A percentile compares a stretch with the other conserved stretches of the same genome.
phyloP scores from a whole-genome alignment of 2,888 invertebrate genomes.

The Laspeyria flexula region DNA sequence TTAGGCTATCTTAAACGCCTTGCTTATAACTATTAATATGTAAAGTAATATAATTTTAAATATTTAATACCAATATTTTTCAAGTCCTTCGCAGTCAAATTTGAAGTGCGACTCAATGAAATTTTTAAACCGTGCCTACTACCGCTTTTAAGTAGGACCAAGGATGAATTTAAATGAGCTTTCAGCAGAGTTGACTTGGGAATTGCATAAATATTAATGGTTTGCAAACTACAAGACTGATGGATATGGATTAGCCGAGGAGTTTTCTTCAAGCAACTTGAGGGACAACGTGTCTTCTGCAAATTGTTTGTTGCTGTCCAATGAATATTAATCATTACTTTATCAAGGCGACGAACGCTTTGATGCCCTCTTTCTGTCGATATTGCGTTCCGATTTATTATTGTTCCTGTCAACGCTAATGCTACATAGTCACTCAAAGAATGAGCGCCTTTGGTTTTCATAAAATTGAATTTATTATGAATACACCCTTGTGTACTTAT shows the following conservation, averaged over 20 bases:
- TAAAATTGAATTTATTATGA: no score
- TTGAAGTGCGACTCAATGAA: slow-evolving; percentile 65
- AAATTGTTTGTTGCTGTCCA: slow-evolving; percentile 46
- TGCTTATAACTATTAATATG: no score
- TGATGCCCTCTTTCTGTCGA: slow-evolving; percentile 44
- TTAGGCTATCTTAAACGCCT: no score
- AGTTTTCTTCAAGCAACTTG: slow-evolving; percentile 53
- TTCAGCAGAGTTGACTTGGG: slow-evolving; percentile 72
- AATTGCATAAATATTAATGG: slow-evolving; percentile 82
- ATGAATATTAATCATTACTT: slow-evolving; percentile 61
- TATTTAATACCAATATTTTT: no score
- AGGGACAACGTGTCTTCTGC: slow-evolving; percentile 39
- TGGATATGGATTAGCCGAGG: slow-evolving; percentile 68
- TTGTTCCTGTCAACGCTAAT: slow-evolving; percentile 61
- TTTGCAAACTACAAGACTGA: slow-evolving; percentile 65
- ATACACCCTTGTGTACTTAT: no score
- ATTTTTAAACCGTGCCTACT: slow-evolving; percentile 66
- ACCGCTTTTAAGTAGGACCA: slow-evolving; percentile 70
- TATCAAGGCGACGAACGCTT: slow-evolving; percentile 38
- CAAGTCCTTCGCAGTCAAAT: no score
- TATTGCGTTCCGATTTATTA: slow-evolving; percentile 53
- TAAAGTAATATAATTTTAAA: no score
- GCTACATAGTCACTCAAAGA: slow-evolving; percentile 56
- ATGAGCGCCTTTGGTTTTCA: slow-evolving; percentile 34
- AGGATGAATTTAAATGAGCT: slow-evolving; percentile 82